Percentiles rank a stretch among this genome's conserved stretches.
These are phyloP conservation scores for Lysiphlebus fabarum DNA, from an alignment of 1,140 invertebrate species.

Conservation along the genomic window DNA sequence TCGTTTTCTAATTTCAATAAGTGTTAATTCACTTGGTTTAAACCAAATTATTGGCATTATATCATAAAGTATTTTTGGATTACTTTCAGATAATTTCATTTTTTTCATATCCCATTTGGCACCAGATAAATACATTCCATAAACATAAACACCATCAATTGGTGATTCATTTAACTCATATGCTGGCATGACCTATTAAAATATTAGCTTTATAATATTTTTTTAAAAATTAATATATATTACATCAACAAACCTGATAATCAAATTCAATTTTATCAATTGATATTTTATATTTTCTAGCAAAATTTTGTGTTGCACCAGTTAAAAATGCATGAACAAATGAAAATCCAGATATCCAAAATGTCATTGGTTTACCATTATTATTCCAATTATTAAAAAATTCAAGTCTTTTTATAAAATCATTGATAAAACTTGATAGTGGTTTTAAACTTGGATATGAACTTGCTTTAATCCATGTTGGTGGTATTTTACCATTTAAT, in stretches of 20 bases:
- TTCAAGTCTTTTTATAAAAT: conserved; percentile 76
- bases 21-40: conserved; percentile 58
- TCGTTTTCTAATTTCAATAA: conserved; percentile 58
- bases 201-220: too few relatives aligned
- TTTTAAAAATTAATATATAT: conserved; percentile 1
- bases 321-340: conserved; percentile 94
- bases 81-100: conserved; percentile 68
- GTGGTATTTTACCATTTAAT: conserved; percentile 73
- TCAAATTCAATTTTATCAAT: conserved; percentile 84
- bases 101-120: conserved; percentile 73
- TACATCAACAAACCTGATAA: conserved; percentile 64
- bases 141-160: conserved; percentile 74
- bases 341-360: conserved; percentile 94
- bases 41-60: conserved; percentile 74
- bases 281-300: conserved; percentile 80
- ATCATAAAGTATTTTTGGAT: conserved; percentile 79
- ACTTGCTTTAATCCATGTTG: conserved; percentile 75
- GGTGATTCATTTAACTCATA: conserved; percentile 50
- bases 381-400: conserved; percentile 77
- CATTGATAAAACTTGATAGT: conserved; percentile 77
- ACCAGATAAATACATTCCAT: conserved; percentile 81
- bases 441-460: conserved; percentile 87
- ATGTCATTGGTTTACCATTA: conserved; percentile 73
- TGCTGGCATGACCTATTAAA: conserved; percentile 30
- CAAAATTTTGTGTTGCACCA: conserved; percentile 87